Percentiles rank a stretch among this genome's conserved stretches.
Conservation (phyloP, 2,113 vertebrate genomes). For the Apistogramma diplotaenia region DNA sequence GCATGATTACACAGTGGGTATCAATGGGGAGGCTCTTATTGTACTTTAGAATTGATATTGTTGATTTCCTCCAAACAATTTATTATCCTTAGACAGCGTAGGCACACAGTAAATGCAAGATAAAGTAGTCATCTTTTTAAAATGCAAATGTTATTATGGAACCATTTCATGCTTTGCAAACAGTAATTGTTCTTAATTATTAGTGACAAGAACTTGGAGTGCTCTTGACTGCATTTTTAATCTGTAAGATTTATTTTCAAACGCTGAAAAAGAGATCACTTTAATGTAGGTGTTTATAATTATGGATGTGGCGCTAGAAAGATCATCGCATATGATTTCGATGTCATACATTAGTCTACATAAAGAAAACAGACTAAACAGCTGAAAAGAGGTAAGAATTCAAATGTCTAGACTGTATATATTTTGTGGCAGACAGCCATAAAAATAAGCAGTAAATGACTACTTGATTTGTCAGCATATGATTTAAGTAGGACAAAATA, state of each 20-base stretch:
- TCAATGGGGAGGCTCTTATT: not conserved
- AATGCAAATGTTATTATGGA: slow-evolving; percentile 19
- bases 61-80: not conserved
- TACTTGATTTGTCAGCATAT: slow-evolving; percentile 1
- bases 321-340: not conserved
- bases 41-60: not conserved
- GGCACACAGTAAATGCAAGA: not conserved
- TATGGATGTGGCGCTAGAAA: not conserved
- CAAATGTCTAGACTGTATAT: not conserved
- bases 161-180: slow-evolving; percentile 16
- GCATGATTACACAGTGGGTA: not conserved
- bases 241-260: not conserved
- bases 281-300: not conserved
- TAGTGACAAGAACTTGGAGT: not conserved
- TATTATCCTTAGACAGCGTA: not conserved
- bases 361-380: not conserved
- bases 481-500: slow-evolving; percentile 14
- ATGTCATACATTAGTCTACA: not conserved
- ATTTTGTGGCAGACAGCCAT: not conserved
- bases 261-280: not conserved
- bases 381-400: not conserved
- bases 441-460: not conserved
- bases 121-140: not conserved
- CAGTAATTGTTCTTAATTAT: slow-evolving; percentile 18
- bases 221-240: not conserved